phyloP scores from a whole-genome alignment of 2,888 invertebrate genomes.

The Monoplex corrugatus region DNA sequence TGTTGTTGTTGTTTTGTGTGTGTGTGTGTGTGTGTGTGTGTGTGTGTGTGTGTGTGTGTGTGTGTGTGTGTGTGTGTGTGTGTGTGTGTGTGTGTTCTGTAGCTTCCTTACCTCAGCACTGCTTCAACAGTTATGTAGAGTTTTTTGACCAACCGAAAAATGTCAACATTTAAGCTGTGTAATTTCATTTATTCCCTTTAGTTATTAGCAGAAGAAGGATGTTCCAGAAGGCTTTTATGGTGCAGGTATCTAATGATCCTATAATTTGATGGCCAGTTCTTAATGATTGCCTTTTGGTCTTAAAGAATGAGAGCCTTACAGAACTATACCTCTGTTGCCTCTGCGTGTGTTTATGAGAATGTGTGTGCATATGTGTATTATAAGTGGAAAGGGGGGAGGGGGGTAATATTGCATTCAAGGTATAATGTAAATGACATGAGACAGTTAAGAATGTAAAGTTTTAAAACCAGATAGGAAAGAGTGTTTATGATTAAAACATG shows the following conservation, averaged over 20 bases:
- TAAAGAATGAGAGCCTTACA: not conserved
- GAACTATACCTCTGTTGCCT: conserved; percentile 28
- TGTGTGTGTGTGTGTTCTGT: not conserved
- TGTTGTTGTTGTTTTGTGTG: too few relatives aligned
- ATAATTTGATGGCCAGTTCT: not conserved
- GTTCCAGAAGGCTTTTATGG: not conserved
- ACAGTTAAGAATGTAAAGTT: too few relatives aligned
- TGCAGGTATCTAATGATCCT: not conserved
- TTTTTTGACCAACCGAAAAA: conserved; percentile 6
- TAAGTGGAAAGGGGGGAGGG: too few relatives aligned
- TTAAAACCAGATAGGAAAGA: too few relatives aligned
- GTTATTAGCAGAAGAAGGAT: not conserved
- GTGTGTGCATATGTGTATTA: not conserved
- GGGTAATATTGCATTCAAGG: too few relatives aligned
- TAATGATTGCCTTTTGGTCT: not conserved
- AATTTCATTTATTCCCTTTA: not conserved
- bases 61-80: not conserved
- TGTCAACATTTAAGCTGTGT: not conserved
- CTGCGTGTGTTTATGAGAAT: not conserved
- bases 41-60: conserved; percentile 1
- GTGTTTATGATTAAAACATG: too few relatives aligned
- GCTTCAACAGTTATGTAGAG: not conserved
- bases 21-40: not conserved
- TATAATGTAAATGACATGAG: too few relatives aligned
- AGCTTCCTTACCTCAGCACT: not conserved